These are phyloP conservation scores for Zaprionus africanus DNA, from an alignment of 1,140 invertebrate species.

Conservation along the genomic window DNA sequence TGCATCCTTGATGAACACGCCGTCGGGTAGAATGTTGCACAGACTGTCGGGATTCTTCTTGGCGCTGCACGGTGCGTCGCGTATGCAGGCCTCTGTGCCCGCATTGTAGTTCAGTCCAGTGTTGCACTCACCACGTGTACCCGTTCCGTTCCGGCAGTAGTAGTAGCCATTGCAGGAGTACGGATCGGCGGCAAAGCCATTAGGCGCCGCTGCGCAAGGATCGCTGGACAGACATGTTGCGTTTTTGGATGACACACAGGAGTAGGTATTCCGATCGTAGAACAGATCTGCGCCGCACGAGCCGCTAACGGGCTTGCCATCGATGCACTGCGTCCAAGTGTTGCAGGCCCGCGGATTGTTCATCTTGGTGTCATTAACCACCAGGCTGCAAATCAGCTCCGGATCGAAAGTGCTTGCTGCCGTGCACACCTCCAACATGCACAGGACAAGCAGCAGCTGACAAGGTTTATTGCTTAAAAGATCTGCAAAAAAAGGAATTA, in stretches of 20 bases:
- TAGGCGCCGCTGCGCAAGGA: conserved; percentile 56
- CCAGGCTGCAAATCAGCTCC: conserved; percentile 48
- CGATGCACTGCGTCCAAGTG: conserved; percentile 63
- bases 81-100: conserved; percentile 60
- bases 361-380: conserved; percentile 62
- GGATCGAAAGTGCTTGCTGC: conserved; percentile 58
- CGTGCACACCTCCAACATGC: not conserved
- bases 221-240: conserved; percentile 70
- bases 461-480: not conserved
- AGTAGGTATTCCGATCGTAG: conserved; percentile 60
- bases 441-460: not conserved
- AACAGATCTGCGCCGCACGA: conserved; percentile 53
- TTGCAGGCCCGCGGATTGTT: conserved; percentile 74
- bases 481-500: conserved; percentile 15
- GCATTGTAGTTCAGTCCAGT: conserved; percentile 70
- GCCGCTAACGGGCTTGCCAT: conserved; percentile 51
- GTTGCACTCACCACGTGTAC: conserved; percentile 53
- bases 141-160: conserved; percentile 64
- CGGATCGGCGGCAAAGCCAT: conserved; percentile 70
- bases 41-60: conserved; percentile 65
- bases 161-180: conserved; percentile 77
- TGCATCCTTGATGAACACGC: conserved; percentile 65
- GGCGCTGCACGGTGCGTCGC: conserved; percentile 50
- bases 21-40: conserved; percentile 78
- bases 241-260: conserved; percentile 48